These are phyloP conservation scores for Corythornis vintsioides DNA, from an alignment of 2,113 vertebrate genomes.

Conservation along the genomic window DNA sequence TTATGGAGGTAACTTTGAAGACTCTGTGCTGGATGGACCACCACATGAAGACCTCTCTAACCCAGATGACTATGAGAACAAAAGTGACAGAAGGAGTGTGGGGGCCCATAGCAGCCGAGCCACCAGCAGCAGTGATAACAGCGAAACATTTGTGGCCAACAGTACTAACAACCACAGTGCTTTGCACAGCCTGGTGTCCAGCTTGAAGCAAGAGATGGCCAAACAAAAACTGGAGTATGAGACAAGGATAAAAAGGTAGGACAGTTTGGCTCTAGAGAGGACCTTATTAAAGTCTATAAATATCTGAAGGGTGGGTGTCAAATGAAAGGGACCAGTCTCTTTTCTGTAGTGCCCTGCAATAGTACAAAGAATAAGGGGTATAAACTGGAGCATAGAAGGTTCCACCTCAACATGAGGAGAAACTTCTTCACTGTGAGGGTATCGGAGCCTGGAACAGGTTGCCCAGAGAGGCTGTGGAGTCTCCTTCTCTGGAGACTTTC, in stretches of 20 bases:
- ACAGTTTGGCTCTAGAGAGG: not conserved
- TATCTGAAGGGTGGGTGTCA: too few species aligned
- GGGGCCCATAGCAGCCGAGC: constrained; percentile 84
- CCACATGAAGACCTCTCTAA: constrained; percentile 74
- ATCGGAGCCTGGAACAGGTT: too few species aligned
- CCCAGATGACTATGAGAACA: constrained; percentile 76
- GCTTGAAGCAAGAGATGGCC: constrained; percentile 95
- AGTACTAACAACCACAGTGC: constrained; percentile 88
- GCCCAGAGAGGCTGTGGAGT: too few species aligned
- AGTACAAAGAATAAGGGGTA: too few species aligned
- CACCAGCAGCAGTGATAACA: constrained; percentile 90
- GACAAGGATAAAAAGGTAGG: constrained; percentile 92
- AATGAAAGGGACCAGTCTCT: too few species aligned
- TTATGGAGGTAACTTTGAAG: constrained; percentile 84
- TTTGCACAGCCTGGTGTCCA: constrained; percentile 93
- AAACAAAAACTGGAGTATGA: constrained; percentile 96
- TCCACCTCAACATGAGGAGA: too few species aligned
- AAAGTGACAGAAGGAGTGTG: constrained; percentile 77
- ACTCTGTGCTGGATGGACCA: constrained; percentile 82
- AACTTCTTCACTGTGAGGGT: too few species aligned
- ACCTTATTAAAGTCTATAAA: too few species aligned
- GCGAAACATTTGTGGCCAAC: constrained; percentile 80
- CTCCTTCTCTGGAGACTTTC: too few species aligned
- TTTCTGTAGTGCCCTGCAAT: too few species aligned
- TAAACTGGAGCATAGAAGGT: too few species aligned